Evolutionary conservation across 2,888 invertebrate genomes (phyloP), one percentile per base, ranked within the genome.

Genomic region (Capitulum mitella): DNA sequence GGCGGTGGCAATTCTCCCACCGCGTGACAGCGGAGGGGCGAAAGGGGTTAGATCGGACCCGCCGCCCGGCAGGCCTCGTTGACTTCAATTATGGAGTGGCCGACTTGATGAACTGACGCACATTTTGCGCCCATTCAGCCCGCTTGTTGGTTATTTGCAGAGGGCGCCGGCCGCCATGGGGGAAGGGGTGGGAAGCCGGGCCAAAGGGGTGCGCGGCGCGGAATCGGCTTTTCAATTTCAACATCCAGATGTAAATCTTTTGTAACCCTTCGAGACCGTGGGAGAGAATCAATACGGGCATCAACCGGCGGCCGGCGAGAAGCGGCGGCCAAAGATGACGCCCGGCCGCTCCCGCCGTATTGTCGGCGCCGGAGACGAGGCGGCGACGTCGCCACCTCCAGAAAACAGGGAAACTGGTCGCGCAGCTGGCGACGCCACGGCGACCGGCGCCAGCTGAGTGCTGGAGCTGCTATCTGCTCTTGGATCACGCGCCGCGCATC

Each of bases 41-140:
- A n/a, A 70, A 40, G 40, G 70, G 70, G 70, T 34, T 19, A 37
- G 70, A 26, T 1, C 70, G 26, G 26, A 8, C 12, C 37, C 70
- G 26, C 26, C 37, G 8, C 14, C 37, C 70, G 37, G 19, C 19
- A 26, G 6, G 22, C 40, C 70, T 70, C 70, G 70, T 70, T 70
- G 70, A 70, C 70, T 70, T 70, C 70, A 70, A 70, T 70, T 70
- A 70, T 70, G 40, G 26, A 26, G 40, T 40, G 70, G 64, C 70
- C 37, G 19, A 26, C 40, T 70, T 70, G 70, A 70, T 40, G 40
- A 70, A 70, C 70, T 70, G 70, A 19, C 70, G 70, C 70, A 40
- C 70, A 70, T 70, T 70, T 58, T 40, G 34, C 34, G 26, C 40
- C 70, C 70, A 70, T 70, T 70, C 29, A 70, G 26, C 40, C 70